A percentile compares a stretch with the other conserved stretches of the same genome.
Conservation (phyloP, 2,888 invertebrate species). For the Phaonia tiefii region DNA sequence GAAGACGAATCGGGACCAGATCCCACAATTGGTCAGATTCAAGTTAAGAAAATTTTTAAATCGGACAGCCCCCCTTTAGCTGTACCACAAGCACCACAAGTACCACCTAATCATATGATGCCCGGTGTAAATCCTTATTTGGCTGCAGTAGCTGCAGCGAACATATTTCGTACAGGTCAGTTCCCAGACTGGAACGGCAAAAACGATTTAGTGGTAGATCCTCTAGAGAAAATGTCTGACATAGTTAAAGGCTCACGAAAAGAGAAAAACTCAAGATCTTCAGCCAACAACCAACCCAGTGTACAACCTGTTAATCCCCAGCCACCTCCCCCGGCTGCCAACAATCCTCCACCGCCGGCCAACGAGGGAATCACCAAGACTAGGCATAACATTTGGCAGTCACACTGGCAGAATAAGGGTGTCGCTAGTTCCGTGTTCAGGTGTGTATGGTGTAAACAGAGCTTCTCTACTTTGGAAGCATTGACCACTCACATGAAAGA, state of each 20-base stretch:
- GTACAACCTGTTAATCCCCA: conserved; percentile 78
- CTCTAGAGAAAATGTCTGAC: conserved; percentile 94
- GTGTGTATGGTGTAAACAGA: conserved; percentile 99
- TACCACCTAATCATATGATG: conserved; percentile 88
- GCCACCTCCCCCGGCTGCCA: conserved; percentile 78
- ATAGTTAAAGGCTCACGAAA: conserved; percentile 88
- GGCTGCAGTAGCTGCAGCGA: conserved; percentile 89
- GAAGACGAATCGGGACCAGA: conserved; percentile 78
- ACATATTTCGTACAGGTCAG: conserved; percentile 87
- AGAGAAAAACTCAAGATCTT: conserved; percentile 79
- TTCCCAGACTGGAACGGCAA: conserved; percentile 87
- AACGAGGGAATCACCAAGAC: conserved; percentile 81
- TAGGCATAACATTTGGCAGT: conserved; percentile 96
- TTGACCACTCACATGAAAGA: conserved; percentile 99
- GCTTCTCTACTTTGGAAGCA: conserved; percentile 95
- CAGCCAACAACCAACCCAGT: conserved; percentile 55
- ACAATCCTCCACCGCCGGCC: conserved; percentile 65
- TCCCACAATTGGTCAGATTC: conserved; percentile 79
- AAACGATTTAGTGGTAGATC: conserved; percentile 90
- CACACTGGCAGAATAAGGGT: conserved; percentile 98
- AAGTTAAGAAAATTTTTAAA: conserved; percentile 77
- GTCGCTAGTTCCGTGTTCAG: conserved; percentile 97
- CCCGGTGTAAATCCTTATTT: conserved; percentile 91
- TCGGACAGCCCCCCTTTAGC: conserved; percentile 81
- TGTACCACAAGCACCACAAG: conserved; percentile 84